These are phyloP conservation scores for Daphoenositta chrysoptera DNA, from an alignment of 2,113 vertebrate species.

Conservation along the genomic window DNA sequence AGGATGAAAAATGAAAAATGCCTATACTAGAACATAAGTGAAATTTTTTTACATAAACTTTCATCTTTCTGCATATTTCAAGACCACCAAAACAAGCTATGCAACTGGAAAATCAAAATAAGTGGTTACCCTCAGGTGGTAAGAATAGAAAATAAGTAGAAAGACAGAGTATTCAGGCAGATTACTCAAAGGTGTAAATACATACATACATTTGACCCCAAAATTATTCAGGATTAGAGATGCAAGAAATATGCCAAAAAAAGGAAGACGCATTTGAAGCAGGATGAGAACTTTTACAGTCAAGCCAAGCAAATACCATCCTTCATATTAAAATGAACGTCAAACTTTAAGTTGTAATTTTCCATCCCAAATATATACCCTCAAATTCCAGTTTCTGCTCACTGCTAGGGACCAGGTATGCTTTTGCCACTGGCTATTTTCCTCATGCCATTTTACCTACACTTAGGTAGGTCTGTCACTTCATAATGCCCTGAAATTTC, in stretches of 20 bases:
- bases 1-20: not conserved
- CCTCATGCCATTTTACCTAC: not conserved
- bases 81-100: not conserved
- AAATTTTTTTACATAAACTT: not conserved
- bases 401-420: not conserved
- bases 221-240: not conserved
- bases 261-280: not conserved
- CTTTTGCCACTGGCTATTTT: not conserved
- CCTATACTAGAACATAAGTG: accelerated
- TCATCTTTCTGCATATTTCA: not conserved
- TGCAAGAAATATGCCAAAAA: not conserved
- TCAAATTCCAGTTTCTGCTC: not conserved
- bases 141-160: not conserved
- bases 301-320: not conserved
- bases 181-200: not conserved
- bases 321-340: not conserved
- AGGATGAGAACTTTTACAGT: not conserved
- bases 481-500: not conserved
- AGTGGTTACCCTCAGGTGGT: accelerated
- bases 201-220: accelerated
- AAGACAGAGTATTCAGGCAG: not conserved
- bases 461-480: not conserved
- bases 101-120: not conserved
- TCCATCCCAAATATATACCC: not conserved
- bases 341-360: not conserved